These are phyloP conservation scores for Polia nebulosa DNA, from an alignment of 2,888 invertebrate species.

Conservation along the genomic window DNA sequence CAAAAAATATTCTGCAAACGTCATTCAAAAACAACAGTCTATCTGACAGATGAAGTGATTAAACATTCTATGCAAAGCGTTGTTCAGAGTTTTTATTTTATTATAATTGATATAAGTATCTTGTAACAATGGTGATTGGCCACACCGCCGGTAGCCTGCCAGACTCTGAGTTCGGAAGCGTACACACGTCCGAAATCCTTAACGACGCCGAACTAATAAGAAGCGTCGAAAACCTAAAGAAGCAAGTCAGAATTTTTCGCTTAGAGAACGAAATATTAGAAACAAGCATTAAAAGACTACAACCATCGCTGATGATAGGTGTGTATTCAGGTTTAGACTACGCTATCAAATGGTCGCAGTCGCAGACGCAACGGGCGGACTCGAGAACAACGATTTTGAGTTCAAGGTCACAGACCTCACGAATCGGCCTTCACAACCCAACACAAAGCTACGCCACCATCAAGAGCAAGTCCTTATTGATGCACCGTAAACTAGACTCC, in stretches of 20 bases:
- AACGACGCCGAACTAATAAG: conserved; percentile 79
- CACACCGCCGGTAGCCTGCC: neutral
- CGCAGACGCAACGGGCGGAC: neutral
- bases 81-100: neutral
- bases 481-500: neutral
- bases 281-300: conserved; percentile 82
- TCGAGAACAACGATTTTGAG: neutral
- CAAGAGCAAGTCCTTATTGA: neutral
- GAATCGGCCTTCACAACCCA: neutral
- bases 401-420: neutral
- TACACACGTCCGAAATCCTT: conserved; percentile 28
- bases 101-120: neutral
- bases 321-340: conserved; percentile 73
- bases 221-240: conserved; percentile 78
- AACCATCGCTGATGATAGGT: conserved; percentile 85
- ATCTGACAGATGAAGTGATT: conserved; percentile 14
- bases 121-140: conserved; percentile 12
- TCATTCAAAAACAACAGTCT: neutral
- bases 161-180: neutral
- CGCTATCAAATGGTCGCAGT: neutral
- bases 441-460: neutral
- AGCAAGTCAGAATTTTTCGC: conserved; percentile 75
- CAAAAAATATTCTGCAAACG: neutral
- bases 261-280: conserved; percentile 90
- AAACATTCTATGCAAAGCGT: neutral